A percentile compares a stretch with the other conserved stretches of the same genome.
These are phyloP conservation scores for Asbolus verrucosus DNA, from an alignment of 1,140 invertebrate species.

Conservation along the genomic window DNA sequence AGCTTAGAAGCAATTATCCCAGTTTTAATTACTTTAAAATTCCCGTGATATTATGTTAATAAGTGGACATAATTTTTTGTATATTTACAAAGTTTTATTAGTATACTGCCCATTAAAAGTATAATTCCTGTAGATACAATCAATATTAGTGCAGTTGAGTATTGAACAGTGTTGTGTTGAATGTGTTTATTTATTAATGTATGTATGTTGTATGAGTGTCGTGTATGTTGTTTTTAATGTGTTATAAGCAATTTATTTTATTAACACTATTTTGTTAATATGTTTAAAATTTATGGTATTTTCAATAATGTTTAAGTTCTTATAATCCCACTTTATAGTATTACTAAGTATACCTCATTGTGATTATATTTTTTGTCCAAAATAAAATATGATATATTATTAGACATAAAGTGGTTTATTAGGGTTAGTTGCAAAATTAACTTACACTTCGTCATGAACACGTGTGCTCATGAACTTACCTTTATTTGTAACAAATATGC, in stretches of 20 bases:
- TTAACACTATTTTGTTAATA: conserved; percentile 43
- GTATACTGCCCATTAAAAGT: conserved; percentile 40
- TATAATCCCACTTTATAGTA: conserved; percentile 54
- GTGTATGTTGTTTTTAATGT: conserved; percentile 38
- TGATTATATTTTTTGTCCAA: conserved; percentile 57
- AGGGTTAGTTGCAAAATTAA: background rate
- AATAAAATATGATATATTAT: conserved; percentile 46
- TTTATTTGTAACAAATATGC: conserved; percentile 26
- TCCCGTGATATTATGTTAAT: conserved; percentile 44
- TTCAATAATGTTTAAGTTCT: conserved; percentile 35
- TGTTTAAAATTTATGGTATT: conserved; percentile 36
- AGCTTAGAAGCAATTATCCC: conserved; percentile 15
- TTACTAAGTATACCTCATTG: conserved; percentile 59
- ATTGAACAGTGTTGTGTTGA: conserved; percentile 40
- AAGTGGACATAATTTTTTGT: conserved; percentile 41
- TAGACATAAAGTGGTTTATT: conserved; percentile 19
- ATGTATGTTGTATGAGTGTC: conserved; percentile 29
- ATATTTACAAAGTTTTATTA: conserved; percentile 41
- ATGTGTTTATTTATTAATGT: conserved; percentile 44
- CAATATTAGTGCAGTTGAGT: conserved; percentile 30
- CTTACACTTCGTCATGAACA: background rate
- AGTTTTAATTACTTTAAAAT: conserved; percentile 40
- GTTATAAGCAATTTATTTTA: conserved; percentile 28
- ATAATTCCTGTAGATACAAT: conserved; percentile 36
- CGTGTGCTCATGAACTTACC: no score